Conservation (phyloP, 2,797 vertebrate genomes). For the Acanthurus lineatus region DNA sequence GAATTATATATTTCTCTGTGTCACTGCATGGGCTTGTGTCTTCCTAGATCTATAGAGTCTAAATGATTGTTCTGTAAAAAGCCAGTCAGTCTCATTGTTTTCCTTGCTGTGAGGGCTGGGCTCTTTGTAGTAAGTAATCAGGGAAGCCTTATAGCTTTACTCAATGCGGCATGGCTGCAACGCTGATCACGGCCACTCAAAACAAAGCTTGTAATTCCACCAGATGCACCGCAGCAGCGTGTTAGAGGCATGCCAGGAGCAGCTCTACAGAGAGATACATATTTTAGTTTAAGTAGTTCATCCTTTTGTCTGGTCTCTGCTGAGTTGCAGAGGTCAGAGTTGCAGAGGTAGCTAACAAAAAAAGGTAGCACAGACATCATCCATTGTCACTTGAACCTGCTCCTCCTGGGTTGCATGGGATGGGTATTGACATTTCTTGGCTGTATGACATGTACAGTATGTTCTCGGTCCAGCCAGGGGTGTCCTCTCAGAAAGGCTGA, state of each 20-base stretch:
- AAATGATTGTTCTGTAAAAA: slow-evolving; percentile 23
- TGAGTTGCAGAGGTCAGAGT: not conserved
- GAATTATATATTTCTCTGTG: not conserved
- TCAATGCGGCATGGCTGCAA: no score
- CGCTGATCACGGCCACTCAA: no score
- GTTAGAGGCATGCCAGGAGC: no score
- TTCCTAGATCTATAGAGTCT: slow-evolving; percentile 16
- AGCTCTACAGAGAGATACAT: no score
- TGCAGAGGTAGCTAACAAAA: no score
- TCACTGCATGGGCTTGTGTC: slow-evolving; percentile 23
- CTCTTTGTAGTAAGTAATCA: slow-evolving; percentile 31
- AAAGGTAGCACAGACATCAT: not conserved
- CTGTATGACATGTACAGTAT: not conserved
- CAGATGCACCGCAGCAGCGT: no score
- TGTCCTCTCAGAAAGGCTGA: slow-evolving; percentile 11
- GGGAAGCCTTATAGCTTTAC: not conserved
- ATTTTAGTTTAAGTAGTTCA: not conserved
- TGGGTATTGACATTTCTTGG: slow-evolving; percentile 11
- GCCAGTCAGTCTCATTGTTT: not conserved
- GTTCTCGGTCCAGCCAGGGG: slow-evolving; percentile 8
- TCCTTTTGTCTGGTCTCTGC: not conserved
- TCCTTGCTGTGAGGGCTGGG: slow-evolving; percentile 1
- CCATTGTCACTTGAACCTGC: slow-evolving; percentile 3
- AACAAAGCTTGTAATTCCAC: no score
- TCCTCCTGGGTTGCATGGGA: not conserved